Evolutionary conservation across 2,113 vertebrate species (phyloP).

Genomic region (Erythrolamprus reginae): DNA sequence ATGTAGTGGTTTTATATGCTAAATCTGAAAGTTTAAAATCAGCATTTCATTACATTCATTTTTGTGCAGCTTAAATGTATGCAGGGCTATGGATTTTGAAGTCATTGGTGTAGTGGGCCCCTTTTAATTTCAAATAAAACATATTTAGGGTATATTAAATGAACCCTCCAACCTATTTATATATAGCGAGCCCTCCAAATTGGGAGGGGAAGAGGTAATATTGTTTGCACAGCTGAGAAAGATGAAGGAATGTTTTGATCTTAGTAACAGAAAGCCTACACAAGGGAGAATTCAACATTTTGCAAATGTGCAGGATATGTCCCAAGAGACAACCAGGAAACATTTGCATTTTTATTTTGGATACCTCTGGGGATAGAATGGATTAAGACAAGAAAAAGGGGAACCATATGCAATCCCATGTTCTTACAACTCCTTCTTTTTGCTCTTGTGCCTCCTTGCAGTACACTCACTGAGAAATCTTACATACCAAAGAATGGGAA

Average conservation of each 20-base stretch:
- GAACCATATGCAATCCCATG: no score
- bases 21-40: constrained; percentile 27
- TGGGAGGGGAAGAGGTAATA: rapidly evolving
- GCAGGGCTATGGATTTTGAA: constrained; percentile 37
- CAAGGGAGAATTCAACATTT: neutral
- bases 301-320: neutral
- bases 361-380: neutral
- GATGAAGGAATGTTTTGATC: neutral
- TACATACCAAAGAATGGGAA: neutral
- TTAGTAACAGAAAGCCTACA: neutral
- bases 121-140: constrained; percentile 5
- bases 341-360: neutral
- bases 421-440: neutral
- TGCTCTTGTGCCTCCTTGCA: neutral
- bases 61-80: neutral
- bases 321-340: neutral
- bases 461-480: neutral
- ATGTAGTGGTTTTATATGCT: constrained; percentile 15
- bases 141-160: neutral
- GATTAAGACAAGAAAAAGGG: neutral
- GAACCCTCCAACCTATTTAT: neutral
- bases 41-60: constrained; percentile 30
- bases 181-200: neutral
- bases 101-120: constrained; percentile 37
- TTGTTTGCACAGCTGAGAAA: neutral